Conservation (phyloP, 1,140 invertebrate species). For the Pemphigus obesinymphae region DNA sequence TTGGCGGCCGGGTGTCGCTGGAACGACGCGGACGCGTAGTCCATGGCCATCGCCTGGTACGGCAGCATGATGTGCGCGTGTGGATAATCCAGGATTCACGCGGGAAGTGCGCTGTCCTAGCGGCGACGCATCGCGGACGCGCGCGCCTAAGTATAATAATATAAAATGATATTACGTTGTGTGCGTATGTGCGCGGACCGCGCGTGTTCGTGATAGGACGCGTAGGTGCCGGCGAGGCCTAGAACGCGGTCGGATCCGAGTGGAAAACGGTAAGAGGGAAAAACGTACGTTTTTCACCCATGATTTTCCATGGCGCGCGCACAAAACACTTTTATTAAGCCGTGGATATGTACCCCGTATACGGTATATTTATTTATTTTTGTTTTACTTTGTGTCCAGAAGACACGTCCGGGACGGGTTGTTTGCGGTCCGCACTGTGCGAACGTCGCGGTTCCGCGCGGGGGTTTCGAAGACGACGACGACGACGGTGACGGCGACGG, state of each 20-base stretch:
- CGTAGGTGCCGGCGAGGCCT: no score
- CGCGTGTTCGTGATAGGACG: not conserved
- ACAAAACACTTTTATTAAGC: no score
- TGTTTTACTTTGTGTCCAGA: not conserved
- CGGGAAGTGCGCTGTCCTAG: not conserved
- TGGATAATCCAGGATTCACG: conserved; percentile 12
- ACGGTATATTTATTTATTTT: no score
- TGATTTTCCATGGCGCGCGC: no score
- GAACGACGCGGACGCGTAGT: conserved; percentile 69
- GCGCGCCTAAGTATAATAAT: no score
- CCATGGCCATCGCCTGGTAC: conserved; percentile 81
- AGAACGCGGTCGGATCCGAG: no score
- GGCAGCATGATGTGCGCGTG: conserved; percentile 63
- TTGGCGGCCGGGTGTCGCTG: conserved; percentile 62
- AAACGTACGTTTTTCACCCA: no score
- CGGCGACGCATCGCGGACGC: conserved; percentile 8
- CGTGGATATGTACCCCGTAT: no score
- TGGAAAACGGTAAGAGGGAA: no score
- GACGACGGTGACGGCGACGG: not conserved
- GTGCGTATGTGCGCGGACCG: not conserved
- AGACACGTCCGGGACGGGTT: not conserved
- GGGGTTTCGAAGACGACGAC: not conserved
- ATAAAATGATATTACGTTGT: no score
- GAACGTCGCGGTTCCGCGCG: not conserved
- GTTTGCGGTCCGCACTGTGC: not conserved